These are phyloP conservation scores for Drosophila buzzatii DNA, from an alignment of 2,888 invertebrate species.

Conservation along the genomic window DNA sequence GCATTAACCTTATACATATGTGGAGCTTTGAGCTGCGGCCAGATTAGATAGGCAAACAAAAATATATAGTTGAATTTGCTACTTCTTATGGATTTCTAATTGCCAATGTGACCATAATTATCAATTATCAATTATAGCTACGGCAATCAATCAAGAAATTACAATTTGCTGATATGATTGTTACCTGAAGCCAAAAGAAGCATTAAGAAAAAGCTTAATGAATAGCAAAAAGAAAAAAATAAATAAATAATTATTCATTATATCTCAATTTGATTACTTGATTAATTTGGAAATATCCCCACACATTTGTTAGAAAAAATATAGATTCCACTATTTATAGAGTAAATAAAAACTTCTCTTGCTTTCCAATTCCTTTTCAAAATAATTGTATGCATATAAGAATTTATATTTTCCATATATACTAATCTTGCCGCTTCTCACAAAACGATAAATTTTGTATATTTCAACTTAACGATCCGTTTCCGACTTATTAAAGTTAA, in stretches of 20 bases:
- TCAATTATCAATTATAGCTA: constrained; percentile 13
- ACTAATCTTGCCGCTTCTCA: not conserved
- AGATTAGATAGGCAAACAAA: constrained; percentile 38
- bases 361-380: not conserved
- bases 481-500: constrained; percentile 1
- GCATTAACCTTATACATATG: constrained; percentile 20
- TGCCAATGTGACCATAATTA: constrained; percentile 22
- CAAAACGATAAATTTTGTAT: not conserved
- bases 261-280: no score
- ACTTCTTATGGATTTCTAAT: constrained; percentile 18
- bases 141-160: constrained; percentile 8
- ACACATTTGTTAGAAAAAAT: no score
- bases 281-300: no score
- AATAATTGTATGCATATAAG: not conserved
- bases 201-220: not conserved
- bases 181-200: not conserved
- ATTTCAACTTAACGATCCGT: not conserved
- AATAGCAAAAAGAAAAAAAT: not conserved
- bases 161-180: not conserved
- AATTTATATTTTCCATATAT: not conserved
- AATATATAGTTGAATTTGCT: constrained; percentile 25
- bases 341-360: no score
- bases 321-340: no score
- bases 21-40: constrained; percentile 10
- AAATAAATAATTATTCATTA: not conserved